Evolutionary conservation across 2,888 invertebrate genomes (phyloP), one percentile per base, ranked within the genome.

Genomic region (Pterostichus niger): DNA sequence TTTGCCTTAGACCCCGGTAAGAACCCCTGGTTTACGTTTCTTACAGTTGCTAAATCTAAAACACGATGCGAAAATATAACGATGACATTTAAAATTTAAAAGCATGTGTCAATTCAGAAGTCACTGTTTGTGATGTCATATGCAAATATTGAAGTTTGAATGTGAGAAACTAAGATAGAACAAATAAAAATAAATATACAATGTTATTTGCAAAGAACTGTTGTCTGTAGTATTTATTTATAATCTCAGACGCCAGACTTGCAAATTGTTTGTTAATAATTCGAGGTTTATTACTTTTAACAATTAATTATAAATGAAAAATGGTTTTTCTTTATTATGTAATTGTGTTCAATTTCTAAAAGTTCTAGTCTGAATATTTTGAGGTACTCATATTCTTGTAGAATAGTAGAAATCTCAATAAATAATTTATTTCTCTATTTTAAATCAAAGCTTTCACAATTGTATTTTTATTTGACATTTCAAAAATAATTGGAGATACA

Each of bases 391-490:
- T 24, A 24, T 24, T 24, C 24, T 24, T 1, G 24, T 24, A 24
- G 24, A 24, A 24, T 56, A 17, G 31, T 59, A 35, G 35, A 64
- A 64, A 64, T 33, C 35, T 64, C 64, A 64, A 64, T 64, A 64
- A 64, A 64, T 64, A 35, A 64, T 64, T 64, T 35, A 61, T 64
- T 64, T 64, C 64, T 64, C 13, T 64, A 64, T 59, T 59, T 56
- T 59, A 59, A 24, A 33, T n/a, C 64, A 31, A 24, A 64, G 64
- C 64, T 64, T 64, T 64, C 64, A 33, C 33, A 31, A 59, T n/a
- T 13, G 35, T 31, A 64, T n/a, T 64, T 64, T 64, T 33, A 64
- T 64, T 64, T 64, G 64, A 64, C 64, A 64, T 64, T 64, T 64
- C 33, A 64, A 64, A 64, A 64, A 33, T 64, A 64, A 64, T 64